Percentiles rank a stretch among this genome's conserved stretches.
phyloP scores from a whole-genome alignment of 2,797 vertebrate species.

The Characodon lateralis region DNA sequence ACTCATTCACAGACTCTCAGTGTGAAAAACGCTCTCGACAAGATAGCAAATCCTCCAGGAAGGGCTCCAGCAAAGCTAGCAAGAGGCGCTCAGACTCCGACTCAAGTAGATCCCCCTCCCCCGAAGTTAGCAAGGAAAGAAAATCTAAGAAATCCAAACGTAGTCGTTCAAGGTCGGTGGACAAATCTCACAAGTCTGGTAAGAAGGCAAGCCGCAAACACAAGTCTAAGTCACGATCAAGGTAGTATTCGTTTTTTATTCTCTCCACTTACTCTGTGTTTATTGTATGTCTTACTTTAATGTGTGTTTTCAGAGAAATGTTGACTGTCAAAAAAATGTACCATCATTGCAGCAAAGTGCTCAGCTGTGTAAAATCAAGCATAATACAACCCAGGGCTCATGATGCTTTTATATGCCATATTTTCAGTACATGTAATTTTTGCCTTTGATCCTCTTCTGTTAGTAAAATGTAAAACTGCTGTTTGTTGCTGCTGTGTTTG shows the following conservation, averaged over 20 bases:
- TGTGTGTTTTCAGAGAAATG: slow-evolving; percentile 46
- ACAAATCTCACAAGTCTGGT: slow-evolving; percentile 99
- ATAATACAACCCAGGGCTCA: slow-evolving; percentile 31
- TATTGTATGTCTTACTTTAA: slow-evolving; percentile 73
- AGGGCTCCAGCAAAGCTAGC: slow-evolving; percentile 89
- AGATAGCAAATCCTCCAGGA: slow-evolving; percentile 87
- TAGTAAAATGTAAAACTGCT: neutral
- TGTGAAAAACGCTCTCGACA: slow-evolving; percentile 88
- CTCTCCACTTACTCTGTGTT: slow-evolving; percentile 77
- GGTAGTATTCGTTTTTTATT: slow-evolving; percentile 96
- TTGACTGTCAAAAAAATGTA: slow-evolving; percentile 20
- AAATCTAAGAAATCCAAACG: slow-evolving; percentile 98
- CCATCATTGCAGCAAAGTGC: slow-evolving; percentile 16
- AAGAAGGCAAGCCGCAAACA: slow-evolving; percentile 99
- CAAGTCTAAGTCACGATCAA: slow-evolving; percentile 99
- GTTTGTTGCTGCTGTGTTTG: slow-evolving; percentile 14
- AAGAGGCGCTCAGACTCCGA: slow-evolving; percentile 92
- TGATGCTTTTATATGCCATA: slow-evolving; percentile 17
- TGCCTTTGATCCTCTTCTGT: neutral
- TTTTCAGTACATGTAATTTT: neutral
- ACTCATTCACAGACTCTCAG: slow-evolving; percentile 83
- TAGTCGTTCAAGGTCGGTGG: slow-evolving; percentile 96
- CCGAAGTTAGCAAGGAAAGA: slow-evolving; percentile 96
- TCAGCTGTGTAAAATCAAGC: slow-evolving; percentile 29
- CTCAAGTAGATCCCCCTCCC: slow-evolving; percentile 92